Evolutionary conservation across 92 coral and sea anemone species (phyloP), one percentile per base, ranked within the genome.

Genomic region (Siderastrea siderea): DNA sequence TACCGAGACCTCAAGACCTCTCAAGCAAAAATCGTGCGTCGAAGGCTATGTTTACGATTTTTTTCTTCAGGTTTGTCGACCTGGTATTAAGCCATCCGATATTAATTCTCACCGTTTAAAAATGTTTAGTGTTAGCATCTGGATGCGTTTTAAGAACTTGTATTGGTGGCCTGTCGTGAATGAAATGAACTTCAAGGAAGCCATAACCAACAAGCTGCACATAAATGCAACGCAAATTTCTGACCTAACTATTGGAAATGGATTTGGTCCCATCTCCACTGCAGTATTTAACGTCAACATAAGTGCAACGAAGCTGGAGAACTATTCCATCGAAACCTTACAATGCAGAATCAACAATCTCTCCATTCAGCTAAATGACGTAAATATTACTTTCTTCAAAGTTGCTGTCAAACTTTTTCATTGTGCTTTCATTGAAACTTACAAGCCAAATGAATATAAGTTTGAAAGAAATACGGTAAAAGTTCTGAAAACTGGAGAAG

Each of bases 341-440:
- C 5, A 52, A 5, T 52, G 6, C 5, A 52, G 38, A 26, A 26
- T 26, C 38, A 26, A 26, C 38, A 26, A 26, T 26, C 38, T 26
- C 38, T 26, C 38, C 38, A 26, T 26, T 26, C 38, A 26, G 38
- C 38, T 26, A 38, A 45, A 73, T 19, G 44, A 53, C 62, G 71
- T 47, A 47, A 84, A 64, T 19, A 74, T 84, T 3, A 84, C 75
- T 66, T 16, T 64, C n/a, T 62, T 84, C 50, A 84, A 84, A 74
- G 82, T 75, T 2, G 49, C 74, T n/a, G 59, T 78, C 8, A 84
- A 78, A 43, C 77, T 16, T 57, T 51, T 84, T 57, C 6, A 46
- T 73, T 84, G 88, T 48, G 71, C 63, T 72, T 13, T 11, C 45
- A 58, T 84, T 51, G 70, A 65, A 38, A 74, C 11, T 26, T 60